Evolutionary conservation across 2,113 vertebrate species (phyloP).

Genomic region (Phalacrocorax carbo): DNA sequence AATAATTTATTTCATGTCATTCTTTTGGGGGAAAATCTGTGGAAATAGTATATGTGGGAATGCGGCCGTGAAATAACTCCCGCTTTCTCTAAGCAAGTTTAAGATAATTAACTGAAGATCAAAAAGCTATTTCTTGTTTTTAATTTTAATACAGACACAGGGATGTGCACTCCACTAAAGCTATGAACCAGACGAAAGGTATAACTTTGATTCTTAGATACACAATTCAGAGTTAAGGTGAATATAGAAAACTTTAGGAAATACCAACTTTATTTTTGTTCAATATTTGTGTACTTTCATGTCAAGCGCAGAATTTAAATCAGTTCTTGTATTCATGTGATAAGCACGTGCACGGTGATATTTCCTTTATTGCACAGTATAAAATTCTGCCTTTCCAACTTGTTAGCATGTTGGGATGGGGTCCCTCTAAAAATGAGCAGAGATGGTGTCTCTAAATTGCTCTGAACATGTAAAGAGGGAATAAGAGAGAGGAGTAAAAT

Average conservation of each 20-base stretch:
- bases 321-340: not conserved
- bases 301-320: fast-evolving
- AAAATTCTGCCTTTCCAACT: not conserved
- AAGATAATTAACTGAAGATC: not conserved
- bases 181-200: not conserved
- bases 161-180: not conserved
- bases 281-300: not conserved
- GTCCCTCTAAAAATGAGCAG: not conserved
- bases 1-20: not conserved
- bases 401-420: not conserved
- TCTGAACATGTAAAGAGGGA: not conserved
- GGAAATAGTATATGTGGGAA: not conserved
- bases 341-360: fast-evolving
- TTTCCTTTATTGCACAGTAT: not conserved
- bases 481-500: not conserved
- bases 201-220: not conserved
- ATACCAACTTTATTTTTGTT: not conserved
- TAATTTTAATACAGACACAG: not conserved
- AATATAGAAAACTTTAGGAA: not conserved
- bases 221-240: not conserved
- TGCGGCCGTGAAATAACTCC: not conserved
- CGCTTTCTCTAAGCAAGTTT: not conserved
- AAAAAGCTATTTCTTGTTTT: not conserved
- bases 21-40: not conserved
- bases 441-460: not conserved